These are phyloP conservation scores for Nixonia krombeini DNA, from an alignment of 1,140 invertebrate species.

Conservation along the genomic window DNA sequence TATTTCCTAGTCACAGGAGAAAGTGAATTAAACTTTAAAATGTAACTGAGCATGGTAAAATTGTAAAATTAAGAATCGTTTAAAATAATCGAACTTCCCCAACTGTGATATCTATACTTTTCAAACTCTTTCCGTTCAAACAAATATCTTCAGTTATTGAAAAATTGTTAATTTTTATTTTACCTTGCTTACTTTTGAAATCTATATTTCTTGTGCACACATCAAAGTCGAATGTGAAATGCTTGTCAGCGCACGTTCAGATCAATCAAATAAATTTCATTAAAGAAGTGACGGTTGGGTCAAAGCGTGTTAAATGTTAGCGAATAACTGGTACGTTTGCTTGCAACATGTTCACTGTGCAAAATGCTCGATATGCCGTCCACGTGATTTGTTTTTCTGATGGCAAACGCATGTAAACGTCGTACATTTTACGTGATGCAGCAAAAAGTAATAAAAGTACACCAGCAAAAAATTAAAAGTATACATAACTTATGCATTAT, in stretches of 20 bases:
- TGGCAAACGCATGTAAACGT: too few relatives aligned
- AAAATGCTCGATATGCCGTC: background rate
- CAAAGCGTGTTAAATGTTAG: background rate
- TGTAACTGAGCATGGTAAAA: slow-evolving; percentile 12
- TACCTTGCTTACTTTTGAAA: background rate
- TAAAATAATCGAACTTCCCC: too few relatives aligned
- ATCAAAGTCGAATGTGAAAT: background rate
- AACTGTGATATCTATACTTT: background rate
- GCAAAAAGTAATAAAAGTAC: too few relatives aligned
- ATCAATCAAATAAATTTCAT: background rate
- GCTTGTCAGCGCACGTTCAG: background rate
- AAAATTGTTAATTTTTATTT: too few relatives aligned
- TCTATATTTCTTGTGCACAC: background rate
- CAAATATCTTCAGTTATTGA: background rate
- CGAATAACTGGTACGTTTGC: too few relatives aligned
- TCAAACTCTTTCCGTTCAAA: background rate
- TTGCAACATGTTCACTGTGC: too few relatives aligned
- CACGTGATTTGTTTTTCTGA: background rate
- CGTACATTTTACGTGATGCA: too few relatives aligned
- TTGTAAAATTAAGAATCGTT: too few relatives aligned
- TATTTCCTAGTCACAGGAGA: slow-evolving; percentile 31
- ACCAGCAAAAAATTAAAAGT: too few relatives aligned
- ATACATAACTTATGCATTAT: too few relatives aligned
- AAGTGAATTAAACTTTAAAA: slow-evolving; percentile 29
- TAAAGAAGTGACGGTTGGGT: too few relatives aligned